These are phyloP conservation scores for Pseudococcus viburni DNA, from an alignment of 2,888 invertebrate species.

Conservation along the genomic window DNA sequence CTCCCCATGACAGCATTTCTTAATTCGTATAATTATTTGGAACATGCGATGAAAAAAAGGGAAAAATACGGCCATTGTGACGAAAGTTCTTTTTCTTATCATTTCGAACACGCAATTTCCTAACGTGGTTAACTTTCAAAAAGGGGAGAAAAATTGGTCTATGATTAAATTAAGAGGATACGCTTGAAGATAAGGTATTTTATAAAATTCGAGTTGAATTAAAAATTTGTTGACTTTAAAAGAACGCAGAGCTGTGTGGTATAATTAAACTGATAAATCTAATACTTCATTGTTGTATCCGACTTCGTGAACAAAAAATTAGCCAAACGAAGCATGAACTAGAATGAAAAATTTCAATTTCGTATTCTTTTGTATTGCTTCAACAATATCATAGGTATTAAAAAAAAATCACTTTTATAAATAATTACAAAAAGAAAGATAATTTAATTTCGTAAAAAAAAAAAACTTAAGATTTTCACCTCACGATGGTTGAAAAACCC, in stretches of 20 bases:
- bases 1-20: neutral
- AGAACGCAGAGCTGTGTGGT: neutral
- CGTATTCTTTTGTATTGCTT: neutral
- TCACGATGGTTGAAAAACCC: neutral
- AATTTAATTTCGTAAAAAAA: neutral
- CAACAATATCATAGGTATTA: neutral
- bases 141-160: neutral
- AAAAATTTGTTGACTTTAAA: neutral
- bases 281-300: neutral
- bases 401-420: neutral
- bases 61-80: neutral
- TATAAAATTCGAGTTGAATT: neutral
- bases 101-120: constrained; percentile 20
- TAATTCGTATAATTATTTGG: neutral
- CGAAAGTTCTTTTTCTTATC: constrained; percentile 6
- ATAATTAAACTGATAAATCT: constrained; percentile 7
- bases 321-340: neutral
- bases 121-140: neutral
- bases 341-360: neutral
- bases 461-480: neutral
- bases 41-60: neutral
- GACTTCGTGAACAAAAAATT: neutral
- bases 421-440: neutral
- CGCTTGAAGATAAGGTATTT: constrained; percentile 5
- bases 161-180: constrained; percentile 25